phyloP scores from a whole-genome alignment of 1,140 invertebrate genomes.

The Hormaphis cornu region DNA sequence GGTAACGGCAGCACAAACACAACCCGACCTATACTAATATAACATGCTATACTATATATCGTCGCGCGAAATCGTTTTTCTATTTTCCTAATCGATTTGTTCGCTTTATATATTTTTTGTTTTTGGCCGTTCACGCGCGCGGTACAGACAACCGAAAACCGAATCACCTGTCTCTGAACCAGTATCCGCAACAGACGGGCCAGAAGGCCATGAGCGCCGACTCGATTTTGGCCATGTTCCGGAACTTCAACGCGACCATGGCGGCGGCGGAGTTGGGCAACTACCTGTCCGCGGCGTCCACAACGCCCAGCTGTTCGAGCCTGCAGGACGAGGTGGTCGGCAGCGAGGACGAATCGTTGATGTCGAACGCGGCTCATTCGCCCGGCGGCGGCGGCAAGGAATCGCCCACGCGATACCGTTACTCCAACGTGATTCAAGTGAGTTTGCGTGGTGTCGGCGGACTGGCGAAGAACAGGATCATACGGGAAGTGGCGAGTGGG shows the following conservation, averaged over 20 bases:
- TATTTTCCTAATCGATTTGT: too few species aligned
- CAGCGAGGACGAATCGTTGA: conserved; percentile 52
- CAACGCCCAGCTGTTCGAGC: conserved; percentile 53
- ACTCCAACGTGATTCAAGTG: conserved; percentile 37
- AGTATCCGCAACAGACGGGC: neutral
- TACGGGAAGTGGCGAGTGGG: too few species aligned
- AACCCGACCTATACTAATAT: too few species aligned
- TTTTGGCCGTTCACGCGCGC: too few species aligned
- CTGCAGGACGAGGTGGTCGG: conserved; percentile 55
- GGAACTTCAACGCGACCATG: conserved; percentile 50
- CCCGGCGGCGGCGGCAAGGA: conserved; percentile 50
- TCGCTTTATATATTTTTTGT: too few species aligned
- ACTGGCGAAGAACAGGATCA: too few species aligned
- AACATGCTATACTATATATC: too few species aligned
- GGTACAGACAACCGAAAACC: conserved; percentile 15
- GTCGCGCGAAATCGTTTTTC: too few species aligned
- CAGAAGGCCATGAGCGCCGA: conserved; percentile 47
- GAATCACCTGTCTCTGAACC: neutral
- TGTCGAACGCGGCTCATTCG: conserved; percentile 47
- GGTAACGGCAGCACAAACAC: conserved; percentile 19
- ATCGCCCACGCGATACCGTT: conserved; percentile 36
- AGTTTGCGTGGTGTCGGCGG: neutral
- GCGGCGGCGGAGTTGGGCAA: conserved; percentile 41
- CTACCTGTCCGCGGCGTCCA: conserved; percentile 51
- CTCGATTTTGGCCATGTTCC: conserved; percentile 63